A percentile compares a stretch with the other conserved stretches of the same genome.
Evolutionary conservation across 2,113 vertebrate species (phyloP).

Genomic region (Tamias sibiricus): DNA sequence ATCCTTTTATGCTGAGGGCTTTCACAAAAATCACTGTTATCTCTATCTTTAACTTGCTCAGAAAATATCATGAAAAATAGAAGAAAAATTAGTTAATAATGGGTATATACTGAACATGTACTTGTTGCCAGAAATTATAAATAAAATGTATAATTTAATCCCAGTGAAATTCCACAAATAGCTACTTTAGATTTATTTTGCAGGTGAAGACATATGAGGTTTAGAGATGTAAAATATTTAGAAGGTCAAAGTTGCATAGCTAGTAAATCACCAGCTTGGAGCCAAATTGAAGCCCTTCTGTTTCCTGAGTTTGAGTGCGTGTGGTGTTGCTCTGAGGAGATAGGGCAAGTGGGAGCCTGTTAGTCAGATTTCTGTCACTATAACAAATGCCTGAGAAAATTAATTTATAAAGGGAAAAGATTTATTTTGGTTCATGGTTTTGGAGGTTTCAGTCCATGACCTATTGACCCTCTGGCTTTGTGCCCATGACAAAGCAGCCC

Average conservation of each 20-base stretch:
- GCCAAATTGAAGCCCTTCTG: background rate
- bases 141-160: background rate
- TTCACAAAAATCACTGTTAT: background rate
- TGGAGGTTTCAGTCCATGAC: background rate
- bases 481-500: background rate
- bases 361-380: background rate
- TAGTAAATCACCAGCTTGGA: background rate
- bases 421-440: background rate
- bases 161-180: background rate
- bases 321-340: background rate
- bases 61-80: background rate
- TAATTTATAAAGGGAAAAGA: background rate
- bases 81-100: background rate
- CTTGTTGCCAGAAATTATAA: background rate
- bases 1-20: too few relatives aligned
- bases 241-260: background rate
- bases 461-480: background rate
- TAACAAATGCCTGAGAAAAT: background rate
- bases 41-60: background rate
- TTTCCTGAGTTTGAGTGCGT: background rate
- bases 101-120: background rate
- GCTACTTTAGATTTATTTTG: background rate
- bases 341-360: background rate
- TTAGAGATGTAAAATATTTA: background rate
- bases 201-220: background rate